A percentile compares a stretch with the other conserved stretches of the same genome.
Evolutionary conservation across 2,888 invertebrate species (phyloP).

Genomic region (Blastobasis adustella): DNA sequence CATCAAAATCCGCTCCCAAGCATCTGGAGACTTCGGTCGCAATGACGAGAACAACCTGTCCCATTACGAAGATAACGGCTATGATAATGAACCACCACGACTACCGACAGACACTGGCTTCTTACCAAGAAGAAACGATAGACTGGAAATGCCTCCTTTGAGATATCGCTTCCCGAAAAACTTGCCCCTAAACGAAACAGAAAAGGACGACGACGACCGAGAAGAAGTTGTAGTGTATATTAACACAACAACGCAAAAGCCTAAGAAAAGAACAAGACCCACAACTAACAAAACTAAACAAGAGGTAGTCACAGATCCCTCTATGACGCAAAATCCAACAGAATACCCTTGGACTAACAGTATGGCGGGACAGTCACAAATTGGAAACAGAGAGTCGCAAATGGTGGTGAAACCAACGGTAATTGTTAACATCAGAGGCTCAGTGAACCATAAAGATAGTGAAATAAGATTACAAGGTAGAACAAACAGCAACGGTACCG

Average conservation of each 20-base stretch:
- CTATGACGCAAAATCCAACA: conserved; percentile 16
- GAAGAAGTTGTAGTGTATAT: conserved; percentile 52
- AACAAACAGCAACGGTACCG: conserved; percentile 28
- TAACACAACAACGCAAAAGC: conserved; percentile 42
- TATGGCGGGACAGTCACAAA: conserved; percentile 63
- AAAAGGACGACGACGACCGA: conserved; percentile 22
- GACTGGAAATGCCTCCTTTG: conserved; percentile 57
- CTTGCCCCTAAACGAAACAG: conserved; percentile 25
- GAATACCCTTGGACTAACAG: conserved; percentile 41
- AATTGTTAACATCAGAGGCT: conserved; percentile 60
- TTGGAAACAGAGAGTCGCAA: conserved; percentile 63
- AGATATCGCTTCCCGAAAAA: conserved; percentile 59
- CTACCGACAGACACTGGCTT: conserved; percentile 50
- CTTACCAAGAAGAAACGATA: conserved; percentile 57
- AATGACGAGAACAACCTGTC: conserved; percentile 53
- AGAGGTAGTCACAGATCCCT: conserved; percentile 25
- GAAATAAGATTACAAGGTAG: conserved; percentile 50
- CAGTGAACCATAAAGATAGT: conserved; percentile 52
- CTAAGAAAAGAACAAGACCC: conserved; percentile 31
- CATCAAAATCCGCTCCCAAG: conserved; percentile 45
- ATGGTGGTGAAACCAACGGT: conserved; percentile 65
- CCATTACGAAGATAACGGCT: conserved; percentile 41
- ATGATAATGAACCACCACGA: conserved; percentile 40
- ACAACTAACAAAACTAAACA: conserved; percentile 28
- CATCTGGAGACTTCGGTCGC: conserved; percentile 45